phyloP scores from a whole-genome alignment of 2,113 vertebrate species.

The Lepus timidus region DNA sequence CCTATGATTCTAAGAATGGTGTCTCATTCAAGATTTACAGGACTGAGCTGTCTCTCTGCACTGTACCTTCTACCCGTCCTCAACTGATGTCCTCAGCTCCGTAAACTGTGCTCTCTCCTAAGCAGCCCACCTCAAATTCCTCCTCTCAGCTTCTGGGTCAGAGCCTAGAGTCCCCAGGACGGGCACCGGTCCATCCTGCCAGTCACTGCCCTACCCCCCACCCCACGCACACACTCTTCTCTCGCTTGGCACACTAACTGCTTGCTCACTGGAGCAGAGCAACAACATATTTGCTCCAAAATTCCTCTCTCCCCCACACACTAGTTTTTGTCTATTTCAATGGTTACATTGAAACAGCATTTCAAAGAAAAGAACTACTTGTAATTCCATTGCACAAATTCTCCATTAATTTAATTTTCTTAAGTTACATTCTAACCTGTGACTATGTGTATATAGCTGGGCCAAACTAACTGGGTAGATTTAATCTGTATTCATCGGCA shows the following conservation, averaged over 20 bases:
- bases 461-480: not conserved
- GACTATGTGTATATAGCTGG: not conserved
- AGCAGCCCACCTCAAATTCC: not conserved
- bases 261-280: not conserved
- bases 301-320: not conserved
- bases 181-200: not conserved
- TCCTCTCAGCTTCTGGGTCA: not conserved
- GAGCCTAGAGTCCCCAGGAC: not conserved
- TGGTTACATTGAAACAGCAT: not conserved
- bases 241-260: not conserved
- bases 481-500: not conserved
- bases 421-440: not conserved
- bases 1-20: not conserved
- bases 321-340: slow-evolving; percentile 43
- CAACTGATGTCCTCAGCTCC: not conserved
- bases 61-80: not conserved
- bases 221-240: not conserved
- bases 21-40: not conserved
- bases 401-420: slow-evolving; percentile 23
- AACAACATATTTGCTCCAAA: not conserved
- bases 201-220: not conserved
- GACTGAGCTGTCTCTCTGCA: not conserved
- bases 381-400: not conserved
- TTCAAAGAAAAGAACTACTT: slow-evolving; percentile 52
- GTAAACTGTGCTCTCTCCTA: not conserved